A percentile compares a stretch with the other conserved stretches of the same genome.
Conservation (phyloP, 1,140 invertebrate genomes). For the Ostrea edulis region DNA sequence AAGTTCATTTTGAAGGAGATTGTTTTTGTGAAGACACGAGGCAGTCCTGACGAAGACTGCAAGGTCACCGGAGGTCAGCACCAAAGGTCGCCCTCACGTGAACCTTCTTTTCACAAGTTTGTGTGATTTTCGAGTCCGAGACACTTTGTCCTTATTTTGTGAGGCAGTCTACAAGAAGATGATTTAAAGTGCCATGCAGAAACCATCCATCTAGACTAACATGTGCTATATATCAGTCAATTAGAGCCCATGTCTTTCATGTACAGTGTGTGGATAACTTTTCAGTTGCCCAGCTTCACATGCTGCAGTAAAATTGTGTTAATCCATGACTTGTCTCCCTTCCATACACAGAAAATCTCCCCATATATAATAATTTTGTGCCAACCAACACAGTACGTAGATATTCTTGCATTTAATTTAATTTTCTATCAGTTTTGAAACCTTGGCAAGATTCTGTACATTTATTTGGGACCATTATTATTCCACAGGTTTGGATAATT, state of each 20-base stretch:
- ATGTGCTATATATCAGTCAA: background rate
- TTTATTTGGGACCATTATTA: no score
- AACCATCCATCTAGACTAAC: background rate
- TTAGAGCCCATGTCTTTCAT: slow-evolving; percentile 22
- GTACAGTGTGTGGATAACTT: background rate
- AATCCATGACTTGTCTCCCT: background rate
- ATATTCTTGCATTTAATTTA: background rate
- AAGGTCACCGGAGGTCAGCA: background rate
- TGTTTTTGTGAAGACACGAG: background rate
- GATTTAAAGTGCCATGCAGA: slow-evolving; percentile 19
- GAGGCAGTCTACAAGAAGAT: background rate
- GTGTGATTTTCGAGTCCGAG: background rate
- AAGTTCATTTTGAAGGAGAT: background rate
- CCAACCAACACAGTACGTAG: background rate
- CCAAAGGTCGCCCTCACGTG: background rate
- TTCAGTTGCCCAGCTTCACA: background rate
- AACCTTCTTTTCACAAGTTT: background rate
- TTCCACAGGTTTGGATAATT: no score
- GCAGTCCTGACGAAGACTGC: no score
- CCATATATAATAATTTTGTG: background rate
- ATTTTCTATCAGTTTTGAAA: background rate
- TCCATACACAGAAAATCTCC: background rate
- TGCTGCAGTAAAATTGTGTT: background rate
- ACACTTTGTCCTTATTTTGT: background rate
- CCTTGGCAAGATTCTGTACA: background rate